Percentiles rank a stretch among this genome's conserved stretches.
Evolutionary conservation across 2,113 vertebrate species (phyloP).

Genomic region (Dromaius novaehollandiae): DNA sequence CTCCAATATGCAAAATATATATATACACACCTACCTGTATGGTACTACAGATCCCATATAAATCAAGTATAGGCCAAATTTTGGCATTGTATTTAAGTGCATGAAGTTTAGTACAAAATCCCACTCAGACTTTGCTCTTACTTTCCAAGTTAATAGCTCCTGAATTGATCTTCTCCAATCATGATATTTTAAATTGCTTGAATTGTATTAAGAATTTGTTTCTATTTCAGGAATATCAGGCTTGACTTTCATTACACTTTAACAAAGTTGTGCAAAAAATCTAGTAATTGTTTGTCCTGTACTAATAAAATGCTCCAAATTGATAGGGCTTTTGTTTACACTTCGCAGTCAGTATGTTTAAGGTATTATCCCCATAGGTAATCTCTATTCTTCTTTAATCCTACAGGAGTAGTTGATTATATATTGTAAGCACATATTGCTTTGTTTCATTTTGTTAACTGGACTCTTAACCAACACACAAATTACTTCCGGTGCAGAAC

Average conservation of each 20-base stretch:
- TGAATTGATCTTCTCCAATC: neutral
- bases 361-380: neutral
- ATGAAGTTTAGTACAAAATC: slow-evolving; percentile 37
- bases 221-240: neutral
- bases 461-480: neutral
- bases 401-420: neutral
- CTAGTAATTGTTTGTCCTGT: neutral
- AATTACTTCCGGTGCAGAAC: neutral
- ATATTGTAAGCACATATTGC: neutral
- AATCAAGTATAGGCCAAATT: slow-evolving; percentile 59
- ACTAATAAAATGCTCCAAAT: neutral
- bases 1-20: slow-evolving; percentile 7
- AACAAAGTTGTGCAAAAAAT: neutral
- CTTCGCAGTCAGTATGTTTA: neutral
- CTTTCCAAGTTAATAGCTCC: neutral
- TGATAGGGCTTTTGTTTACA: neutral
- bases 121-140: neutral
- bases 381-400: neutral
- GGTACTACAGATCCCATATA: slow-evolving; percentile 40
- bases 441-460: neutral
- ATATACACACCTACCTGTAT: neutral
- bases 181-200: neutral
- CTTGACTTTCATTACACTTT: neutral
- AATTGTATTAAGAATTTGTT: neutral
- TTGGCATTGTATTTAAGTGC: slow-evolving; percentile 53